Evolutionary conservation across 92 coral and sea anemone genomes (phyloP), one percentile per base, ranked within the genome.

Genomic region (Epizoanthus rinbou): DNA sequence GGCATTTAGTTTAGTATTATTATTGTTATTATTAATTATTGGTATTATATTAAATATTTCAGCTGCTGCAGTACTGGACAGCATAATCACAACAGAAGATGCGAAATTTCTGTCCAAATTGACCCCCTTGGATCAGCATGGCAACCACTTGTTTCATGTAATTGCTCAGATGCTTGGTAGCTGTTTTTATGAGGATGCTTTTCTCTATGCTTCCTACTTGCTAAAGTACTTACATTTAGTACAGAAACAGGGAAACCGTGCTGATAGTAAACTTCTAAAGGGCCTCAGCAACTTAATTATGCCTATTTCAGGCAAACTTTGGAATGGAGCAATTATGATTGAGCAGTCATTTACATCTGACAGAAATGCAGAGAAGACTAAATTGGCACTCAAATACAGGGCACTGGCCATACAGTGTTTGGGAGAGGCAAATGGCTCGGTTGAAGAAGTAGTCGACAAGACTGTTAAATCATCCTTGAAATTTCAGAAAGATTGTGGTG

Each of bases 401-500:
- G 66, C 56, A 43, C 68, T 60, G 59, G 83, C 95, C 47, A 73
- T 93, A 9, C 82, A 82, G 41, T 80, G 89, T 60, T 91, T 88
- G 60, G 88, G 76, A 41, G 92, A 88, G 57, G 88, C 91, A 22
- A 80, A 87, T 59, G 54, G 74, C 8, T 60, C 93, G 2, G 31
- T 93, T n/a, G 76, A 88, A 75, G 84, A 76, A 56, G n/a, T 91
- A 37, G 91, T 93, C 18, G 88, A 90, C 47, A 89, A 84, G 59
- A 87, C 91, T 57, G 19, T 89, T 25, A 91, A 85, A 50, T 81
- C 90, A 69, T 85, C 90, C 39, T 45, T 91, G 80, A 93, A 93
- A 78, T 93, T 84, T 82, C 97, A 89, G 64, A 67, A 86, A 67
- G 94, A 91, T 71, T 89, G 86, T 85, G 90, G 91, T 25, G 75